Base-by-base conservation (phyloP, 2,797 vertebrate species). In the Galaxias olidus region DNA sequence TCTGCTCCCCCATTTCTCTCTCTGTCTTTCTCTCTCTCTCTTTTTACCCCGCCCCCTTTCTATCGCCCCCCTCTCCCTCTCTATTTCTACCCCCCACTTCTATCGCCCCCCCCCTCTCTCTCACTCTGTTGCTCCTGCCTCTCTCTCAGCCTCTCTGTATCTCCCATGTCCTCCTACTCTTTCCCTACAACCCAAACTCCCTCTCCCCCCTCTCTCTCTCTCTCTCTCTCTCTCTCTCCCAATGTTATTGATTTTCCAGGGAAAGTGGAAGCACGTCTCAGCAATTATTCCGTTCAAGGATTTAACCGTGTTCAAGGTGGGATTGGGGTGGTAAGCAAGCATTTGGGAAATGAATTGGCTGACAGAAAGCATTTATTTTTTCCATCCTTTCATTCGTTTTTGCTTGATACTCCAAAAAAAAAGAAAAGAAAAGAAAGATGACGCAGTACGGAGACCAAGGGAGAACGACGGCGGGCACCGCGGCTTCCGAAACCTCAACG, bases 161-260 rank as follows among this genome's bases (percentile, higher is more conserved):
- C 54, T 7, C 11, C 9, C 44, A 60, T 72, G 51, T 66, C 65
- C 13, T 10, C 44, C 65, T 42, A 12, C 8, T 46, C 17, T 46
- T 15, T 62, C 42, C 13, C 50, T 56, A 14, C 10, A 42, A 49
- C 44, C 10, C 9, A 46, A 52, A 43, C 63, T 61, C 18, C 11
- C 53, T 20, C 10, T 61, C 47, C 30, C 10, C 4, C 49, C n/a
- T n/a, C n/a, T n/a, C 45, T 52, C 5, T 40, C 48, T 62, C 40
- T 20, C 44, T 12, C 8, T 55, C 63, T 53, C 63, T 61, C 18
- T 30, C 53, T 40, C 12, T 61, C 48, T 49, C 11, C 6, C 50
- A 15, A 63, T 63, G 66, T 75, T 66, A 81, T 75, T 20, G 64
- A 85, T 80, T 46, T 65, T 44, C 70, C 49, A 61, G 59, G 66